These are phyloP conservation scores for Holotrichia oblita DNA, from an alignment of 1,140 invertebrate genomes.

Conservation along the genomic window DNA sequence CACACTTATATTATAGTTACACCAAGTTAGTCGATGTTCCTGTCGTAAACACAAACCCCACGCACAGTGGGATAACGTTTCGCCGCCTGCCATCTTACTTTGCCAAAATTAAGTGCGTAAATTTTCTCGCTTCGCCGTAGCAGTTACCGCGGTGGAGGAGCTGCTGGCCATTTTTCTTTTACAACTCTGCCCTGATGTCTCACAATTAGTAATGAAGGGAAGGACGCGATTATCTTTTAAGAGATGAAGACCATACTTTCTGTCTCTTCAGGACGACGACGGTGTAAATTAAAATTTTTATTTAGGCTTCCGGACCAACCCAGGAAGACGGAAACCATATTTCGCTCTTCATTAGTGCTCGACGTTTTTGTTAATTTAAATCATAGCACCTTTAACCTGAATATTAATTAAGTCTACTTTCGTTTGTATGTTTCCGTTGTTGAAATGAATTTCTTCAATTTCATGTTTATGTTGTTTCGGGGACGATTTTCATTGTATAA, in stretches of 20 bases:
- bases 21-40: background rate
- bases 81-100: background rate
- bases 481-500: no score
- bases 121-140: background rate
- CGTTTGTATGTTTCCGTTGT: no score
- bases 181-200: slow-evolving; percentile 24
- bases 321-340: background rate
- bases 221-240: slow-evolving; percentile 29
- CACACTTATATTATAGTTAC: no score
- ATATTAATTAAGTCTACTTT: no score
- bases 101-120: slow-evolving; percentile 33
- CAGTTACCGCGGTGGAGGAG: slow-evolving; percentile 1
- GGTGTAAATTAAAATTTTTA: slow-evolving; percentile 31
- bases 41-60: background rate
- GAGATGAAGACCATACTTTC: slow-evolving; percentile 22
- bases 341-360: background rate
- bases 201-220: slow-evolving; percentile 21
- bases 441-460: no score
- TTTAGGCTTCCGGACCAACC: background rate
- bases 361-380: background rate
- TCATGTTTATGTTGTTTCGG: no score
- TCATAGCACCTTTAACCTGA: no score
- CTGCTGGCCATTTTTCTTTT: slow-evolving; percentile 21
- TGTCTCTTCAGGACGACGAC: slow-evolving; percentile 6
- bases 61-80: background rate